Base-by-base conservation (phyloP, 2,797 vertebrate genomes). In the Odontamblyopus lacepedii region DNA sequence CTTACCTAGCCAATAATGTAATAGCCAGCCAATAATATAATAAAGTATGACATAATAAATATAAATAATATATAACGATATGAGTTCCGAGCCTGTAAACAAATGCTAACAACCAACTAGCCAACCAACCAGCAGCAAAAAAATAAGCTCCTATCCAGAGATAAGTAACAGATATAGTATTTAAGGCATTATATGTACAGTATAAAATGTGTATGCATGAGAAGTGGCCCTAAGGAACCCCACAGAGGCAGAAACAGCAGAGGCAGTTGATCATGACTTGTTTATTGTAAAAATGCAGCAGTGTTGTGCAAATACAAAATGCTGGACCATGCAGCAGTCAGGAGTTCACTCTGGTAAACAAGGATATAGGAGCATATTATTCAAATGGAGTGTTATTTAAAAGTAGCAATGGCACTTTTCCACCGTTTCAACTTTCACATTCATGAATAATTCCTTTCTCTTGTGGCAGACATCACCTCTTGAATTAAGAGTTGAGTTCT, bases 401-500 rank as follows among this genome's bases (percentile, higher is more conserved):
- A 67, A 67, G 48, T 67, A 35, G 50, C 72, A 53, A 23, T 50
- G 56, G 29, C 63, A 66, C 30, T 53, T 4, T 41, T 78, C 38
- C 18, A 16, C 44, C 35, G 26, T 61, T 63, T 68, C 48, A 50
- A 16, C 41, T 67, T 32, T 4, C 65, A n/a, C 30, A 53, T n/a
- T 72, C 53, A 53, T 55, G 30, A 63, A 69, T 66, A 72, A 70
- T 69, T 67, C 62, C 30, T 29, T 68, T 57, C 48, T 67, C 65
- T 55, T 30, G 35, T 67, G 53, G 32, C 41, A 6, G 35, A 74
- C 18, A 60, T 61, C 13, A 61, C 32, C 59, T 76, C 68, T 61
- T 67, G 35, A 67, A 78, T 69, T 79, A 67, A 66, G 74, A 61
- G 64, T 62, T 63, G 57, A 63, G 70, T 62, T 38, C 44, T 72